These are phyloP conservation scores for Amblyornis subalaris DNA, from an alignment of 2,113 vertebrate species.

Conservation along the genomic window DNA sequence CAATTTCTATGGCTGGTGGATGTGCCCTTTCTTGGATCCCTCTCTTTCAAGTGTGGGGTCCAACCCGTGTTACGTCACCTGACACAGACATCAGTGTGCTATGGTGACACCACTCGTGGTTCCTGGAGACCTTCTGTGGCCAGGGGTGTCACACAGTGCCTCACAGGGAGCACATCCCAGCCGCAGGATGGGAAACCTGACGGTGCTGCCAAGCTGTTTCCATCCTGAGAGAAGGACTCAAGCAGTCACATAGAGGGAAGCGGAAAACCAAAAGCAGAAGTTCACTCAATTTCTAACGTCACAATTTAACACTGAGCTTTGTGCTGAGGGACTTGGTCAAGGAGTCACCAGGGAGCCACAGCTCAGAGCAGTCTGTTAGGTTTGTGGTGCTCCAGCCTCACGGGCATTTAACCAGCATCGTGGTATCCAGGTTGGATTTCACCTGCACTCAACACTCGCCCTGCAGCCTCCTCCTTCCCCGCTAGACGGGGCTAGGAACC, in stretches of 20 bases:
- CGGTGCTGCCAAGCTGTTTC: not conserved
- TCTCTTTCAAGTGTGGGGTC: not conserved
- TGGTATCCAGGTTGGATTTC: not conserved
- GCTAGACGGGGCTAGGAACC: not conserved
- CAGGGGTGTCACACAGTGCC: not conserved
- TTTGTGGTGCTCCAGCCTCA: not conserved
- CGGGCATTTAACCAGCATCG: rapidly evolving
- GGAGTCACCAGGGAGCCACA: not conserved
- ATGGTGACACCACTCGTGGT: not conserved
- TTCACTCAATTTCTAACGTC: not conserved
- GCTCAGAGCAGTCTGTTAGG: rapidly evolving
- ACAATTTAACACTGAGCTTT: not conserved
- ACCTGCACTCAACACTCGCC: not conserved
- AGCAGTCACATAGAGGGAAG: not conserved
- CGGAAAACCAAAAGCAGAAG: not conserved
- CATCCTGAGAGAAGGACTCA: not conserved
- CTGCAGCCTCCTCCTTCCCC: not conserved
- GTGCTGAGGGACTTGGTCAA: not conserved
- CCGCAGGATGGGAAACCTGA: not conserved
- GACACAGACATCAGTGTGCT: not conserved
- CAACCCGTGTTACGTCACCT: not conserved
- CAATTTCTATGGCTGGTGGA: not conserved
- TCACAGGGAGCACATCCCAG: not conserved
- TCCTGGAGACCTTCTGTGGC: not conserved
- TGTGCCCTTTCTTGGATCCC: not conserved